phyloP scores from a whole-genome alignment of 2,797 vertebrate species.

The Coreius guichenoti region DNA sequence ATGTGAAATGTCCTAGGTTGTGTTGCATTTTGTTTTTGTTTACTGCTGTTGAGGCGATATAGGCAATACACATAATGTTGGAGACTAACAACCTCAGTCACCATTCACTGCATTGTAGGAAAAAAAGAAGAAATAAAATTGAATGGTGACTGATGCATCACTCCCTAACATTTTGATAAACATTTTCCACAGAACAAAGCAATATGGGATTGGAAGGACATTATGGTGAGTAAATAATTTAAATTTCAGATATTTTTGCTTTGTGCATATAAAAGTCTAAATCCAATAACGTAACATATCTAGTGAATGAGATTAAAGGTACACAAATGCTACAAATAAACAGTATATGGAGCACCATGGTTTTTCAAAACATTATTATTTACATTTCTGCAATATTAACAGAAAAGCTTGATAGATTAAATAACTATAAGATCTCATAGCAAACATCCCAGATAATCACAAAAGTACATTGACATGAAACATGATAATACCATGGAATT shows the following conservation, averaged over 20 bases:
- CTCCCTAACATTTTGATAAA: neutral
- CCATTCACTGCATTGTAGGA: neutral
- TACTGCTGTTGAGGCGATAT: neutral
- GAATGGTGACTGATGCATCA: neutral
- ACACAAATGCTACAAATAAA: neutral
- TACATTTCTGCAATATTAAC: neutral
- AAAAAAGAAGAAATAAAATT: neutral
- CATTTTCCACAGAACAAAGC: neutral
- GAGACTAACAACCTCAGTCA: neutral
- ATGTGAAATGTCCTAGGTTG: conserved; percentile 15
- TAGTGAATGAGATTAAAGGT: neutral
- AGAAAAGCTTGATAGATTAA: neutral
- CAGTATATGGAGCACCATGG: neutral
- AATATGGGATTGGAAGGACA: neutral
- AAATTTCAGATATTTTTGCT: neutral
- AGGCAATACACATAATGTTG: neutral
- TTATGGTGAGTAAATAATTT: neutral
- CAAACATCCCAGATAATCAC: neutral
- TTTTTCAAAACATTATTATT: neutral
- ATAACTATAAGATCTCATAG: neutral
- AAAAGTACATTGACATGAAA: neutral
- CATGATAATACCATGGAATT: neutral
- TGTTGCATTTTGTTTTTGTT: conserved; percentile 1
- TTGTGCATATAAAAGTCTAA: neutral
- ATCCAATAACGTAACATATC: neutral